A percentile compares a stretch with the other conserved stretches of the same genome.
phyloP scores from a whole-genome alignment of 2,888 invertebrate species.

The Rhogogaster chlorosoma region DNA sequence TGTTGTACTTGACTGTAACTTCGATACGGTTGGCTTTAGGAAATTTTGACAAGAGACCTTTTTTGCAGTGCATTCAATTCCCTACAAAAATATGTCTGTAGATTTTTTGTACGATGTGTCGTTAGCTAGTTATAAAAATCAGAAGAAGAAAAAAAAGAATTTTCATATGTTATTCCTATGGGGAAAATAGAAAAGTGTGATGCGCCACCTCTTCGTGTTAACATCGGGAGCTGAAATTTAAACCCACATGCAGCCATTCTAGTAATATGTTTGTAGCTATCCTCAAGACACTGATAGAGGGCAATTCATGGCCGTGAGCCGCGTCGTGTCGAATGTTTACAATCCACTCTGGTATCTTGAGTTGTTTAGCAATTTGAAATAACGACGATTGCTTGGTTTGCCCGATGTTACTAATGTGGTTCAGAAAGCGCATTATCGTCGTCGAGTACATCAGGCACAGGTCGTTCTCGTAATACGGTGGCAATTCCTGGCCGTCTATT shows the following conservation, averaged over 20 bases:
- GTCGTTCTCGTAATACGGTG: conserved; percentile 76
- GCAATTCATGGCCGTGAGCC: conserved; percentile 86
- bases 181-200: too few species aligned
- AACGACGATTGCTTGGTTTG: conserved; percentile 79
- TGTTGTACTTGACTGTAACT: too few species aligned
- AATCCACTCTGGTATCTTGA: conserved; percentile 89
- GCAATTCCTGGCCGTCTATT: conserved; percentile 66
- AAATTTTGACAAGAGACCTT: too few species aligned
- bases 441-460: conserved; percentile 82
- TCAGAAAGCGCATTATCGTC: conserved; percentile 84
- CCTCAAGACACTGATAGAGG: conserved; percentile 83
- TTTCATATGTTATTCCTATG: too few species aligned
- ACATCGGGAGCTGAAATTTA: too few species aligned
- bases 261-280: conserved; percentile 83
- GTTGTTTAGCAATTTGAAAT: conserved; percentile 82
- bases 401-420: conserved; percentile 82
- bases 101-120: too few species aligned
- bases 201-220: too few species aligned
- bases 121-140: too few species aligned
- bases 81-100: too few species aligned
- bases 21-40: too few species aligned
- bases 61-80: too few species aligned
- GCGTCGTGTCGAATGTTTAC: conserved; percentile 89
- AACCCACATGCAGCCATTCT: conserved; percentile 85
- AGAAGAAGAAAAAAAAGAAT: too few species aligned